Evolutionary conservation across 2,797 vertebrate genomes (phyloP).

Genomic region (Argentina silus): DNA sequence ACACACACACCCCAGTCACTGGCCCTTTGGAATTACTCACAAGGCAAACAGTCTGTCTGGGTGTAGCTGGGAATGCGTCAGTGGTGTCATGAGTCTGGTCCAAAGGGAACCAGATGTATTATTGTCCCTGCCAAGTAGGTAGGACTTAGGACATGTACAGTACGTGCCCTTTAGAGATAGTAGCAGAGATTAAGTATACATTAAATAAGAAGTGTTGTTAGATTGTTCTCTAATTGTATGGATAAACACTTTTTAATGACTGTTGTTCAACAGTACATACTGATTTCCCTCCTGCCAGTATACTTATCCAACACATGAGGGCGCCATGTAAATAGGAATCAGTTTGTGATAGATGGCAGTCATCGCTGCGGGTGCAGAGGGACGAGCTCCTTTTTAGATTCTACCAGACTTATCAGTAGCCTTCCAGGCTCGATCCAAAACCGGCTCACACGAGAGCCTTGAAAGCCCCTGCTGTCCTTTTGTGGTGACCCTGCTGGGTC

Average conservation of each 20-base stretch:
- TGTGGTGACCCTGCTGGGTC: conserved; percentile 28
- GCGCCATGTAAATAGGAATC: conserved; percentile 42
- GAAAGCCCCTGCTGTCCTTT: conserved; percentile 20
- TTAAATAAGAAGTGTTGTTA: background rate
- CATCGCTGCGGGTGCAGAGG: conserved; percentile 41
- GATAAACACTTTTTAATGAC: background rate
- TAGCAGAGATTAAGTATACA: conserved; percentile 7
- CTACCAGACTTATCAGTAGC: conserved; percentile 36
- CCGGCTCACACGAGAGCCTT: conserved; percentile 14
- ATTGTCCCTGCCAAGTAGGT: conserved; percentile 3
- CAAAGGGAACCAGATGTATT: background rate
- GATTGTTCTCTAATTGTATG: background rate
- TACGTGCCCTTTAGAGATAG: conserved; percentile 7
- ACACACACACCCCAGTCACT: conserved; percentile 28
- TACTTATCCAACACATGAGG: conserved; percentile 64
- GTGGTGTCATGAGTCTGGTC: conserved; percentile 11
- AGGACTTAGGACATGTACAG: conserved; percentile 3
- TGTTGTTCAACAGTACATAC: background rate
- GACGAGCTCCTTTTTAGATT: conserved; percentile 17
- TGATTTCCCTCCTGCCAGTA: background rate
- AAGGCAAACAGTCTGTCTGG: conserved; percentile 35
- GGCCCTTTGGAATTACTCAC: conserved; percentile 51
- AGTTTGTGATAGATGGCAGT: background rate
- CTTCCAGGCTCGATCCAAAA: conserved; percentile 41
- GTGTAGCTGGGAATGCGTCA: conserved; percentile 55